These are phyloP conservation scores for Trididemnum nubilum DNA, from an alignment of 23 tunicate genomes.

Conservation along the genomic window DNA sequence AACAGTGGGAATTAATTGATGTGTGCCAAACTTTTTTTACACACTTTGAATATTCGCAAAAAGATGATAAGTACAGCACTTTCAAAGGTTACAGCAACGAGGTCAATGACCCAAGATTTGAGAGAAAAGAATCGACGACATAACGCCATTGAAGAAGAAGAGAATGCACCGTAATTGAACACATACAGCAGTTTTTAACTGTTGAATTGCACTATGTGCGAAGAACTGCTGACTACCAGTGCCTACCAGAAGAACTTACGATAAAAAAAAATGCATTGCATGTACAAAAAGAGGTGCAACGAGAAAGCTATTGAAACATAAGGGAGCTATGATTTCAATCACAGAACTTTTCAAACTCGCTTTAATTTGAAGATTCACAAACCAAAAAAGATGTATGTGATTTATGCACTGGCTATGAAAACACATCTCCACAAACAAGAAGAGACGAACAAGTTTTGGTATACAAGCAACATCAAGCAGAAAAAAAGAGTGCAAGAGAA, in stretches of 20 bases:
- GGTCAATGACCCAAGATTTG: conserved; percentile 7
- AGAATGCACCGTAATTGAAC: conserved; percentile 19
- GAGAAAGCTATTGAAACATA: background rate
- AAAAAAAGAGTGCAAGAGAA: background rate
- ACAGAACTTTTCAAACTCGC: conserved; percentile 22
- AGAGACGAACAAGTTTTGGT: background rate
- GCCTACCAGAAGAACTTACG: conserved; percentile 20
- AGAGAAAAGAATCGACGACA: conserved; percentile 16
- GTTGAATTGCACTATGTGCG: conserved; percentile 31
- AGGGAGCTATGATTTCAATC: conserved; percentile 16
- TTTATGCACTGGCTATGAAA: background rate
- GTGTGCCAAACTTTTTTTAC: conserved; percentile 9
- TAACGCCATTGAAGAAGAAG: conserved; percentile 17
- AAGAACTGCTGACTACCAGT: conserved; percentile 8
- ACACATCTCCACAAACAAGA: background rate
- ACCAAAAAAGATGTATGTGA: conserved; percentile 39
- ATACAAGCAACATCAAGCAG: background rate
- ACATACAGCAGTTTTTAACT: conserved; percentile 27
- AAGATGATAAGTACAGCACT: conserved; percentile 24
- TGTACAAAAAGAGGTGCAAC: conserved; percentile 2
- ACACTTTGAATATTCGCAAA: conserved; percentile 6
- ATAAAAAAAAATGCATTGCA: conserved; percentile 27
- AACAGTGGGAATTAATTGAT: background rate
- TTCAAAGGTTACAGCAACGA: background rate
- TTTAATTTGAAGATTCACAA: conserved; percentile 22